Percentiles rank a stretch among this genome's conserved stretches.
These are phyloP conservation scores for Eudyptes chrysolophus DNA, from an alignment of 2,113 vertebrate genomes.

Conservation along the genomic window DNA sequence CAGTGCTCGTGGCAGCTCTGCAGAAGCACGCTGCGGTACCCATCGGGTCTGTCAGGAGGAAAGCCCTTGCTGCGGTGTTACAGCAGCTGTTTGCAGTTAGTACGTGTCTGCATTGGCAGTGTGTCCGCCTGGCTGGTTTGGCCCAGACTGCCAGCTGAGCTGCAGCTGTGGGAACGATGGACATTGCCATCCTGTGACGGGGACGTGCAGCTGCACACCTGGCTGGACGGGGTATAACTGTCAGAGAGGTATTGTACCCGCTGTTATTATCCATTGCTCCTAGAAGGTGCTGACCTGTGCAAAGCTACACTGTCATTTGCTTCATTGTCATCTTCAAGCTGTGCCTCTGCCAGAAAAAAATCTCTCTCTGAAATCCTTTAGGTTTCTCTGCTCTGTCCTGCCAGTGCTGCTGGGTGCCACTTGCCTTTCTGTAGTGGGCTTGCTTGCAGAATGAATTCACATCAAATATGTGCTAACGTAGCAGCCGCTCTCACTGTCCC, in stretches of 20 bases:
- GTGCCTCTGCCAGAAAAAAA: background rate
- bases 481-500: background rate
- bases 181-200: constrained; percentile 80
- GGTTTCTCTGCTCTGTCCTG: background rate
- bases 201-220: constrained; percentile 82
- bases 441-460: background rate
- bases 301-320: rapidly evolving
- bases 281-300: rapidly evolving
- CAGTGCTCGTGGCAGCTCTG: rapidly evolving
- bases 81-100: background rate
- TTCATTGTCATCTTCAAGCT: rapidly evolving
- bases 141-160: constrained; percentile 80
- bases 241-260: constrained; percentile 74
- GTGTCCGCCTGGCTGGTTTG: constrained; percentile 84
- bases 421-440: background rate
- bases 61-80: rapidly evolving
- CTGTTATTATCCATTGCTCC: rapidly evolving
- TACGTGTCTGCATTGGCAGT: constrained; percentile 46
- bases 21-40: rapidly evolving
- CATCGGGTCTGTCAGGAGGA: rapidly evolving
- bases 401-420: rapidly evolving
- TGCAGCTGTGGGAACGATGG: constrained; percentile 88
- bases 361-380: background rate
- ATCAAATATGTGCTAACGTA: rapidly evolving
- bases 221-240: constrained; percentile 88